Conservation (phyloP, 2,113 vertebrate genomes). For the Athene noctua region DNA sequence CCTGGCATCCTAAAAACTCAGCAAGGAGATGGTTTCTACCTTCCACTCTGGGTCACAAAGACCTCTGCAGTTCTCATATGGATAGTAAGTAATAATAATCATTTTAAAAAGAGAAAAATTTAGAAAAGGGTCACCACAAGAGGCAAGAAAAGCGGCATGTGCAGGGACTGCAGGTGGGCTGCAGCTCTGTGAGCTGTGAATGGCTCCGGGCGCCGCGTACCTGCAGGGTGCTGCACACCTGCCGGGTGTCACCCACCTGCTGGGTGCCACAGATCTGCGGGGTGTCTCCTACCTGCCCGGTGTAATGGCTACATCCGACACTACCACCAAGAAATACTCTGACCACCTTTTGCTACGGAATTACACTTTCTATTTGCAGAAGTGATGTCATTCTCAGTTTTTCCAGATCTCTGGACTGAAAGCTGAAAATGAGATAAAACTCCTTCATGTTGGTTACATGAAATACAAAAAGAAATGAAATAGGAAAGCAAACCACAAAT, state of each 20-base stretch:
- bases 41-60: neutral
- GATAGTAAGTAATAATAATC: neutral
- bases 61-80: neutral
- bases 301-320: neutral
- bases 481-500: neutral
- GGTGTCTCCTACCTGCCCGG: no score
- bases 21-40: neutral
- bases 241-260: neutral
- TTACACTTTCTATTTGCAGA: neutral
- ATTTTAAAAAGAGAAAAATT: neutral
- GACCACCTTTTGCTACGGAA: neutral
- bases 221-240: no score
- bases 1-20: neutral
- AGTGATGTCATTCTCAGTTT: neutral
- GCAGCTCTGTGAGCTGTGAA: neutral
- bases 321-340: neutral
- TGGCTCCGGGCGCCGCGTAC: accelerated
- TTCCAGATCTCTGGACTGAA: neutral
- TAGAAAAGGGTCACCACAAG: neutral
- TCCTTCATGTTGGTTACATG: neutral
- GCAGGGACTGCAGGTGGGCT: neutral
- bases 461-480: neutral
- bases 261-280: neutral
- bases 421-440: neutral
- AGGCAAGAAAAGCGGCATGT: neutral